Conservation (phyloP, 2,888 invertebrate species). For the Brenthis daphne region DNA sequence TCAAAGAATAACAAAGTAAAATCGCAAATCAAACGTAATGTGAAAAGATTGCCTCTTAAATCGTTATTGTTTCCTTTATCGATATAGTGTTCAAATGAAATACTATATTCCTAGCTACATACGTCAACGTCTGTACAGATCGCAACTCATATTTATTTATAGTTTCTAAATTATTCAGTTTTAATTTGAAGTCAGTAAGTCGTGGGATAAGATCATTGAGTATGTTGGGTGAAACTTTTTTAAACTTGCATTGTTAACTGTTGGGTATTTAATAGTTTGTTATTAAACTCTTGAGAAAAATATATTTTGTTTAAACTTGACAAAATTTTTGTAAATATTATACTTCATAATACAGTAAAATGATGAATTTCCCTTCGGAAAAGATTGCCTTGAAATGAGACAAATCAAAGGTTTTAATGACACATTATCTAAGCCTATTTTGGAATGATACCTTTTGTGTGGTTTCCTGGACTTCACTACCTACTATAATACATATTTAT, state of each 20-base stretch:
- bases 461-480: constrained; percentile 10
- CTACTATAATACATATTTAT: constrained; percentile 1
- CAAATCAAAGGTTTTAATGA: not conserved
- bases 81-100: constrained; percentile 12
- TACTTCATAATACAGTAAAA: not conserved
- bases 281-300: too few relatives aligned
- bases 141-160: constrained; percentile 10
- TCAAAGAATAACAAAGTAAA: constrained; percentile 58
- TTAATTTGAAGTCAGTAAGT: not conserved
- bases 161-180: constrained; percentile 10
- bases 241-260: too few relatives aligned
- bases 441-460: constrained; percentile 4
- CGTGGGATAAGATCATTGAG: too few relatives aligned
- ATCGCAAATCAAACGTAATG: constrained; percentile 68
- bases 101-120: constrained; percentile 15
- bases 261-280: too few relatives aligned
- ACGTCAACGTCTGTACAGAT: constrained; percentile 10
- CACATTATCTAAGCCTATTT: not conserved
- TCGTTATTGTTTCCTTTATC: constrained; percentile 22
- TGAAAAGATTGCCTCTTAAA: constrained; percentile 47
- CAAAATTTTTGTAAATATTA: too few relatives aligned
- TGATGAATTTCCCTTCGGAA: too few relatives aligned
- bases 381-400: too few relatives aligned
- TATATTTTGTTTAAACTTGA: too few relatives aligned
- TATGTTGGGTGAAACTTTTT: too few relatives aligned